These are phyloP conservation scores for Hemiscyllium ocellatum DNA, from an alignment of 2,113 vertebrate species.

Conservation along the genomic window DNA sequence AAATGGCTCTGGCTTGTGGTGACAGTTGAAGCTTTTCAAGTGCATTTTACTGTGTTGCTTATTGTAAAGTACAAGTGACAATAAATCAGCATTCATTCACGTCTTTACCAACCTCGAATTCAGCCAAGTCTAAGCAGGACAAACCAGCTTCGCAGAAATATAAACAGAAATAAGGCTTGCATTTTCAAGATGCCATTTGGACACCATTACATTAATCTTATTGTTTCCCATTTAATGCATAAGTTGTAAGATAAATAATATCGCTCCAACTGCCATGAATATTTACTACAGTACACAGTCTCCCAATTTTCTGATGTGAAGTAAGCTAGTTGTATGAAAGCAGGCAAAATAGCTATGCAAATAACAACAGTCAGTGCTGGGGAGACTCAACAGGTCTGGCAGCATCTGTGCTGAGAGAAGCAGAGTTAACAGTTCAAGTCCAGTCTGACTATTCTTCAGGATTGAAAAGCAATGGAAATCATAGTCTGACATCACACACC, in stretches of 20 bases:
- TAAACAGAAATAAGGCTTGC: background rate
- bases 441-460: too few relatives aligned
- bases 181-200: background rate
- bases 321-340: conserved; percentile 39
- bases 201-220: background rate
- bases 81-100: too few relatives aligned
- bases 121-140: background rate
- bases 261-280: background rate
- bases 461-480: too few relatives aligned
- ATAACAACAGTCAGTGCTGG: conserved; percentile 43
- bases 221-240: background rate
- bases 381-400: too few relatives aligned
- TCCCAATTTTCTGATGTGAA: background rate
- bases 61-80: too few relatives aligned
- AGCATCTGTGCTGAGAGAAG: too few relatives aligned
- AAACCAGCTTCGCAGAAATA: background rate
- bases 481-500: background rate
- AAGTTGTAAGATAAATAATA: background rate
- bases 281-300: background rate
- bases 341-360: conserved; percentile 42
- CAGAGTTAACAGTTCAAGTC: too few relatives aligned
- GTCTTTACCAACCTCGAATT: conserved; percentile 46
- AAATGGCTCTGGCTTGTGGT: too few relatives aligned
- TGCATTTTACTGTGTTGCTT: too few relatives aligned
- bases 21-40: too few relatives aligned